Evolutionary conservation across 2,797 vertebrate species (phyloP).

Genomic region (Notolabrus celidotus): DNA sequence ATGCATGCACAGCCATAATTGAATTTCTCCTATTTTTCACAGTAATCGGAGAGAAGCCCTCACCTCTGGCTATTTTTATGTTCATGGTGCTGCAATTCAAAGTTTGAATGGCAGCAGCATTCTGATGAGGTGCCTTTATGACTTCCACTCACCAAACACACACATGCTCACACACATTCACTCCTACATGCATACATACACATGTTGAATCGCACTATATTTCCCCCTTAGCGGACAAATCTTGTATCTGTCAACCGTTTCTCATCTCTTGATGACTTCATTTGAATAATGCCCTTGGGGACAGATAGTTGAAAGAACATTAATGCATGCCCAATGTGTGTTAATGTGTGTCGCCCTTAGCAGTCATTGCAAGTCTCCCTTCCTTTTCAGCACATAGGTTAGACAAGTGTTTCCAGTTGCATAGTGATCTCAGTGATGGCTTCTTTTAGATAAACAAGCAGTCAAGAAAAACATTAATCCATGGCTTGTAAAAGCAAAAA

Average conservation of each 20-base stretch:
- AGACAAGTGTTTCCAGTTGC: neutral
- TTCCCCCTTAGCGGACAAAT: slow-evolving; percentile 35
- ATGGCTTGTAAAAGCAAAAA: neutral
- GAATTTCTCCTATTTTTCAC: slow-evolving; percentile 69
- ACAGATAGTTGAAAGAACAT: slow-evolving; percentile 28
- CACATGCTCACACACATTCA: slow-evolving; percentile 23
- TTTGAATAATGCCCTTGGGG: slow-evolving; percentile 58
- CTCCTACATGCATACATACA: slow-evolving; percentile 1
- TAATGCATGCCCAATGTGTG: slow-evolving; percentile 23
- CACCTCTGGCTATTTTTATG: slow-evolving; percentile 67
- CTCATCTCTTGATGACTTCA: slow-evolving; percentile 42
- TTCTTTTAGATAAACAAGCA: slow-evolving; percentile 12
- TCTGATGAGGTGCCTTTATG: slow-evolving; percentile 59
- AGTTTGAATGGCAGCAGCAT: slow-evolving; percentile 70
- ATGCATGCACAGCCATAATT: slow-evolving; percentile 70
- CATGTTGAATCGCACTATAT: slow-evolving; percentile 37
- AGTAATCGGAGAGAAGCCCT: slow-evolving; percentile 52
- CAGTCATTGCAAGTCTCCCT: slow-evolving; percentile 18
- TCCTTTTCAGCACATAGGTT: slow-evolving; percentile 2
- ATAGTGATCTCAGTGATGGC: slow-evolving; percentile 1
- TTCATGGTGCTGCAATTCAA: slow-evolving; percentile 60
- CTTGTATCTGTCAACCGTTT: slow-evolving; percentile 37
- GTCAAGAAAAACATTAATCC: neutral
- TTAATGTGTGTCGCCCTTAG: slow-evolving; percentile 21
- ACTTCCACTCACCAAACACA: neutral